Conservation (phyloP, 2,888 invertebrate species). For the Spisula subtruncata region DNA sequence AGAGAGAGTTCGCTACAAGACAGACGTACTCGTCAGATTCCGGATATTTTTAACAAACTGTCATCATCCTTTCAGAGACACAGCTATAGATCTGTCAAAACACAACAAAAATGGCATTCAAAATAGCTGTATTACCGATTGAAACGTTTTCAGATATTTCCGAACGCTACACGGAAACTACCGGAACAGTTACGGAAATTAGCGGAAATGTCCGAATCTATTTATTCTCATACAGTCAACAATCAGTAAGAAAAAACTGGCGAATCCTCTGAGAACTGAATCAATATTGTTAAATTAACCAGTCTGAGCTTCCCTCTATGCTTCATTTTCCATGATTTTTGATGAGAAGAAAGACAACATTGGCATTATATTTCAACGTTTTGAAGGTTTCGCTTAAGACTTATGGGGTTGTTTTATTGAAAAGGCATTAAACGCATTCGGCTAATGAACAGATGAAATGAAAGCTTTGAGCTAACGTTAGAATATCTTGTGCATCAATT, state of each 20-base stretch:
- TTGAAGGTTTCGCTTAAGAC: slow-evolving; percentile 8
- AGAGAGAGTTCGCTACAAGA: slow-evolving; percentile 24
- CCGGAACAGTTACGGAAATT: background rate
- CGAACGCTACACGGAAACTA: background rate
- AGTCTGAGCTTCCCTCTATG: slow-evolving; percentile 22
- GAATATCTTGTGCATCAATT: background rate
- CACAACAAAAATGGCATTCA: slow-evolving; percentile 18
- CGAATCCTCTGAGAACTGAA: background rate
- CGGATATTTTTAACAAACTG: slow-evolving; percentile 44
- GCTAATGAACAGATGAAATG: background rate
- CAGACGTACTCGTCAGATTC: slow-evolving; percentile 31
- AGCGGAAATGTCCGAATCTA: background rate
- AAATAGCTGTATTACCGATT: background rate
- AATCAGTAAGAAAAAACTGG: background rate
- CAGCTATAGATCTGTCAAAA: slow-evolving; percentile 41
- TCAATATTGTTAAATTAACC: slow-evolving; percentile 43
- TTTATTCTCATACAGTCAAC: background rate
- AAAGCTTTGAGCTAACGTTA: slow-evolving; percentile 13
- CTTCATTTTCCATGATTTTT: background rate
- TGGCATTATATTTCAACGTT: slow-evolving; percentile 20
- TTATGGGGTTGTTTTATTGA: background rate
- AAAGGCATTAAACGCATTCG: background rate
- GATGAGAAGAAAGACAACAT: slow-evolving; percentile 15
- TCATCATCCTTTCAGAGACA: slow-evolving; percentile 29
- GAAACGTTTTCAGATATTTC: slow-evolving; percentile 2